A percentile compares a stretch with the other conserved stretches of the same genome.
Evolutionary conservation across 2,888 invertebrate genomes (phyloP).

Genomic region (Frankliniella intonsa): DNA sequence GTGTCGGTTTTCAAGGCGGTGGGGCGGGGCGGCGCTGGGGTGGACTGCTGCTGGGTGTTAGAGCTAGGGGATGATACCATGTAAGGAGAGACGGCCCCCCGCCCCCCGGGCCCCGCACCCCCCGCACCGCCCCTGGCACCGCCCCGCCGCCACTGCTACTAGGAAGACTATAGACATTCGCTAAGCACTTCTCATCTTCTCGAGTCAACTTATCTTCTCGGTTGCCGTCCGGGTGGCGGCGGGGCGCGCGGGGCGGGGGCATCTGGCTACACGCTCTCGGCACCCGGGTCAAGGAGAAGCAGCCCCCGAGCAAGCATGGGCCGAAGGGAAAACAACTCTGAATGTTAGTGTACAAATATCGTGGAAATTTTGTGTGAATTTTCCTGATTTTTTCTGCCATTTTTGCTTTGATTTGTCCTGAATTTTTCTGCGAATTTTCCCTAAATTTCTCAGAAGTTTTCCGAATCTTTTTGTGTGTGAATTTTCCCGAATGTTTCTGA

Average conservation of each 20-base stretch:
- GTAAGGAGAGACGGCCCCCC: background rate
- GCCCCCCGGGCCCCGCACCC: background rate
- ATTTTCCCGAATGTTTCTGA: too few relatives aligned
- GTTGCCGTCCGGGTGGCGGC: background rate
- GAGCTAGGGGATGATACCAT: background rate
- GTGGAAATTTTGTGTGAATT: too few relatives aligned
- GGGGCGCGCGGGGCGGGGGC: background rate
- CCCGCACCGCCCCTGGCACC: too few relatives aligned
- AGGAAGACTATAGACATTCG: background rate
- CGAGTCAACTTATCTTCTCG: background rate
- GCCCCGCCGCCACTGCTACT: background rate
- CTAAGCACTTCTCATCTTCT: constrained; percentile 11
- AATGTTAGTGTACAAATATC: too few relatives aligned
- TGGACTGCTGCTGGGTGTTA: too few relatives aligned
- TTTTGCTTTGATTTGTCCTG: too few relatives aligned
- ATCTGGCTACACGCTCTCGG: background rate
- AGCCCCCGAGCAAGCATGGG: background rate
- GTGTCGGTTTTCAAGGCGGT: constrained; percentile 1
- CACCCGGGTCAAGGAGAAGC: background rate
- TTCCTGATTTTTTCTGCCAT: too few relatives aligned
- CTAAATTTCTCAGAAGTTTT: too few relatives aligned
- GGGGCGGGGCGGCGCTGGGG: background rate
- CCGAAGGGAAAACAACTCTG: too few relatives aligned
- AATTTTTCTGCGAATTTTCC: too few relatives aligned
- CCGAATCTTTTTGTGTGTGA: too few relatives aligned